Percentiles rank a stretch among this genome's conserved stretches.
Evolutionary conservation across 2,113 vertebrate species (phyloP).

Genomic region (Sminthopsis crassicaudata): DNA sequence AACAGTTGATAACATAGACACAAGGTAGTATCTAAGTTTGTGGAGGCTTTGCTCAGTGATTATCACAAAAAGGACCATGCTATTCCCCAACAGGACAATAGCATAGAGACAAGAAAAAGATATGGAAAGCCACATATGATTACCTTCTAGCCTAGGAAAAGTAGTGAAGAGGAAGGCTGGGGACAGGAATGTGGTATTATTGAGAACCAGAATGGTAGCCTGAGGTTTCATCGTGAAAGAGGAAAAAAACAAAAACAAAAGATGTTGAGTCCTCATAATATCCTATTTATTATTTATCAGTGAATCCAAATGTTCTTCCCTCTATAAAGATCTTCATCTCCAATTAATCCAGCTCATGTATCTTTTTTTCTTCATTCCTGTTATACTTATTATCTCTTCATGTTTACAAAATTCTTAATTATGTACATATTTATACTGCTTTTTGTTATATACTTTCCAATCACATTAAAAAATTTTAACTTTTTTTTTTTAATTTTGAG

Average conservation of each 20-base stretch:
- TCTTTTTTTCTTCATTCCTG: constrained; percentile 12
- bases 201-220: constrained; percentile 56
- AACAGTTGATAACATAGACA: constrained; percentile 69
- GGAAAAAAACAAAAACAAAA: not conserved
- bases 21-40: constrained; percentile 75
- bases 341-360: not conserved
- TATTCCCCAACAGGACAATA: constrained; percentile 75
- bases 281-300: not conserved
- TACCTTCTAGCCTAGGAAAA: constrained; percentile 71
- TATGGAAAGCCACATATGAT: constrained; percentile 75
- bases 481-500: not conserved
- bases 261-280: not conserved
- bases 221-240: constrained; percentile 49
- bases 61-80: constrained; percentile 61
- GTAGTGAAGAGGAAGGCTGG: constrained; percentile 69
- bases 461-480: not conserved
- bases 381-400: not conserved
- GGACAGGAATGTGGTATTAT: constrained; percentile 63
- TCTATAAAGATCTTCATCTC: not conserved
- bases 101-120: constrained; percentile 62
- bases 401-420: not conserved
- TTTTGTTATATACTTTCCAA: not conserved
- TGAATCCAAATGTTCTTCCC: not conserved
- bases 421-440: no score
- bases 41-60: constrained; percentile 63